These are phyloP conservation scores for Hydrozoanthus tunicans DNA, from an alignment of 64 coral and sea anemone species.

Conservation along the genomic window DNA sequence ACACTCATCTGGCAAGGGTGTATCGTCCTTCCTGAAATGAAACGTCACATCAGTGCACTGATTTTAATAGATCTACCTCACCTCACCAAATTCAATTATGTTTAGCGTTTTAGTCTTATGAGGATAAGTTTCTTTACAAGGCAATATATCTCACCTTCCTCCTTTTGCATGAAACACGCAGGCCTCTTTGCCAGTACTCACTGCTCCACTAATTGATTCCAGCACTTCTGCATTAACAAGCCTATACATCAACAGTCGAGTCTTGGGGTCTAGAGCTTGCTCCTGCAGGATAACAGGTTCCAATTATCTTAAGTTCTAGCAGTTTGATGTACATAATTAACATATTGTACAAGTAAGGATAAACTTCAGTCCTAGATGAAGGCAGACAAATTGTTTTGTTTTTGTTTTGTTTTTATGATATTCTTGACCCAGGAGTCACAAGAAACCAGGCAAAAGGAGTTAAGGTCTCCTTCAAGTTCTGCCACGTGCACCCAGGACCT, in stretches of 20 bases:
- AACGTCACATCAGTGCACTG: not conserved
- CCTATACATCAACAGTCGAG: constrained; percentile 86
- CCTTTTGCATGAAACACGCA: constrained; percentile 96
- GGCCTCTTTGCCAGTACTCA: constrained; percentile 97
- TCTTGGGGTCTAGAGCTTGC: constrained; percentile 96
- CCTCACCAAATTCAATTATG: not conserved
- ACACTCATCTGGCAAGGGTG: constrained; percentile 83
- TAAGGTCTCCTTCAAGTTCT: too few species aligned
- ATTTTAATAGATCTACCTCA: not conserved
- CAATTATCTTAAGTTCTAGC: not conserved
- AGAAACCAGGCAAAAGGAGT: too few species aligned
- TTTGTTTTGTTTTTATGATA: too few species aligned
- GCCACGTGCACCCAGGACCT: too few species aligned
- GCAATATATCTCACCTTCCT: constrained; percentile 69
- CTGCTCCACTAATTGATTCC: constrained; percentile 85
- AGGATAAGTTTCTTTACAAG: not conserved
- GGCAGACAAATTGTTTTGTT: too few species aligned
- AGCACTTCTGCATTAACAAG: constrained; percentile 85
- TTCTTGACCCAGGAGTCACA: too few species aligned
- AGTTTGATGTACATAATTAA: too few species aligned
- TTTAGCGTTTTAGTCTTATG: too few species aligned
- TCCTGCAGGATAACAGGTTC: constrained; percentile 54
- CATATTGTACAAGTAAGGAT: too few species aligned
- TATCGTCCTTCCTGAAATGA: constrained; percentile 60
- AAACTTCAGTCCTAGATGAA: too few species aligned